Conservation (phyloP, 2,797 vertebrate genomes). For the Sciurus vulgaris region DNA sequence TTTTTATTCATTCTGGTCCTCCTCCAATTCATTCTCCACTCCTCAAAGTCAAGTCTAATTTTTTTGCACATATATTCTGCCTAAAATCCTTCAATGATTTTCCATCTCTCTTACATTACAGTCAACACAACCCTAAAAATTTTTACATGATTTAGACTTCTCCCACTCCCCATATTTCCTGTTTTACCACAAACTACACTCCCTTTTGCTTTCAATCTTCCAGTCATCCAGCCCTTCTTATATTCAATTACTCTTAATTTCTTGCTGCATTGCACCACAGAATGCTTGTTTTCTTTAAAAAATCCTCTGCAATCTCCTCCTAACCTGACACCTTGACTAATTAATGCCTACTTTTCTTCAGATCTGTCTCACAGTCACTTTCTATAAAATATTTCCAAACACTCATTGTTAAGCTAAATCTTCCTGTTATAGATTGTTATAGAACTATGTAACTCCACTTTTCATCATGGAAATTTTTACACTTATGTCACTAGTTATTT, state of each 20-base stretch:
- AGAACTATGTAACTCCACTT: constrained; percentile 1
- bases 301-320: not conserved
- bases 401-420: not conserved
- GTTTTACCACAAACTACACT: not conserved
- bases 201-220: not conserved
- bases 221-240: not conserved
- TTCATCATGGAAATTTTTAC: not conserved
- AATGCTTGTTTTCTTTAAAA: not conserved
- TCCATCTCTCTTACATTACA: not conserved
- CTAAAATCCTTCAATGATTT: constrained; percentile 6
- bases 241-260: not conserved
- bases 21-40: not conserved
- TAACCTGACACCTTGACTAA: not conserved
- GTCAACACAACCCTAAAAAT: not conserved
- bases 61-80: not conserved
- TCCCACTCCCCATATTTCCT: not conserved
- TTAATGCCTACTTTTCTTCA: not conserved
- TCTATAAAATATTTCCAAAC: not conserved
- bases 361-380: not conserved
- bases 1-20: not conserved
- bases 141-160: not conserved
- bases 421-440: not conserved
- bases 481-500: not conserved
- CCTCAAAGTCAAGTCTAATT: not conserved
- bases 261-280: not conserved